phyloP scores from a whole-genome alignment of 2,888 invertebrate genomes.

The Cylindroiulus punctatus region DNA sequence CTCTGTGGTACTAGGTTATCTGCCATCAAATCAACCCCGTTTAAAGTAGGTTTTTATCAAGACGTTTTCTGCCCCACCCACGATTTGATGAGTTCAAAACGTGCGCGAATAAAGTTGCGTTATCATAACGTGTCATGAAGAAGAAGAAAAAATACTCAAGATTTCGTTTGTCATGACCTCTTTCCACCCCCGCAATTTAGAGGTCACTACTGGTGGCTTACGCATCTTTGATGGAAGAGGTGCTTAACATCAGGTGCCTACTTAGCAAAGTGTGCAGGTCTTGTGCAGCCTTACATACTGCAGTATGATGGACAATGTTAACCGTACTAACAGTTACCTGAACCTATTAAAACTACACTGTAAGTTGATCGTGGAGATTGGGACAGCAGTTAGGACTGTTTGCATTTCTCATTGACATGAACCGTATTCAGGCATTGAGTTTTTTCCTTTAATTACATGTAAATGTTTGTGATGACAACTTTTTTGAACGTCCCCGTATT shows the following conservation, averaged over 20 bases:
- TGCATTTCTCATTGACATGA: too few relatives aligned
- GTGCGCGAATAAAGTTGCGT: neutral
- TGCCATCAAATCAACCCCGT: neutral
- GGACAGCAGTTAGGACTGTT: too few relatives aligned
- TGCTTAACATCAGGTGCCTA: neutral
- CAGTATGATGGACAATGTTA: neutral
- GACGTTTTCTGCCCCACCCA: neutral
- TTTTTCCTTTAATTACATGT: too few relatives aligned
- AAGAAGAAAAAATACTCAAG: neutral
- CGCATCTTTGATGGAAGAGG: neutral
- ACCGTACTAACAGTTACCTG: neutral
- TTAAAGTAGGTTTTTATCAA: slow-evolving; percentile 31
- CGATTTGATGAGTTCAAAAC: slow-evolving; percentile 34
- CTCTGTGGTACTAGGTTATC: slow-evolving; percentile 31
- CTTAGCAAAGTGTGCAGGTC: neutral
- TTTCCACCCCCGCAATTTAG: slow-evolving; percentile 12
- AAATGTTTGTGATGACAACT: too few relatives aligned
- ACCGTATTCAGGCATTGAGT: too few relatives aligned
- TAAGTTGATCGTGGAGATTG: too few relatives aligned
- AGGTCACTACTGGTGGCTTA: neutral
- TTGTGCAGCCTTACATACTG: neutral
- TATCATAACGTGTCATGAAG: neutral
- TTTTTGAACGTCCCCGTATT: too few relatives aligned
- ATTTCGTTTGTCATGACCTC: neutral
- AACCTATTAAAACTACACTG: too few relatives aligned